phyloP scores from a whole-genome alignment of 1,140 invertebrate genomes.

The Drosophila eugracilis region DNA sequence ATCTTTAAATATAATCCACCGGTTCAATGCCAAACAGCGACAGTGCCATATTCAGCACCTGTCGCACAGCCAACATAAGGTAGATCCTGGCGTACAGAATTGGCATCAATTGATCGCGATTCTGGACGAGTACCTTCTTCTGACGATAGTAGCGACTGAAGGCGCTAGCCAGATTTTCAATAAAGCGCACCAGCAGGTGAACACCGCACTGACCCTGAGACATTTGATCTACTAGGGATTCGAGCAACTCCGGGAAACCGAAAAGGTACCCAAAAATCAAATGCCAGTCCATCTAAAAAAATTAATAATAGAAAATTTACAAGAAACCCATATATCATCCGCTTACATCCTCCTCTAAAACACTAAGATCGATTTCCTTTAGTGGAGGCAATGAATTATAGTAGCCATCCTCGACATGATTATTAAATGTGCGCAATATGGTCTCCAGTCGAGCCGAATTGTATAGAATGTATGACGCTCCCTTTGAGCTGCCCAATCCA shows the following conservation, averaged over 20 bases:
- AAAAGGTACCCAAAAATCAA: slow-evolving; percentile 89
- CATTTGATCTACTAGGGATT: slow-evolving; percentile 85
- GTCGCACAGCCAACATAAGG: slow-evolving; percentile 87
- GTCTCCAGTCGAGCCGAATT: slow-evolving; percentile 89
- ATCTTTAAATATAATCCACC: slow-evolving; percentile 84
- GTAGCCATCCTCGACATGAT: slow-evolving; percentile 84
- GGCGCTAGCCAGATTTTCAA: slow-evolving; percentile 87
- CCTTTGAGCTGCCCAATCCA: slow-evolving; percentile 83
- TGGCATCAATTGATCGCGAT: slow-evolving; percentile 87
- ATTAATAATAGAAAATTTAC: slow-evolving; percentile 2
- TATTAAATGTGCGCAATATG: slow-evolving; percentile 87
- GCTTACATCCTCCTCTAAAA: slow-evolving; percentile 87
- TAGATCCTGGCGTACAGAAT: slow-evolving; percentile 88
- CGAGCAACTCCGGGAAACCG: slow-evolving; percentile 87
- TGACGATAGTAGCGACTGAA: slow-evolving; percentile 91
- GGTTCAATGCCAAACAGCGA: slow-evolving; percentile 88
- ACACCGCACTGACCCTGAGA: slow-evolving; percentile 85
- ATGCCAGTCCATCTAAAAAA: slow-evolving; percentile 87
- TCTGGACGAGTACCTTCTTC: slow-evolving; percentile 86
- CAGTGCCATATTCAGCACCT: slow-evolving; percentile 87
- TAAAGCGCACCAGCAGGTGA: slow-evolving; percentile 88
- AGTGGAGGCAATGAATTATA: slow-evolving; percentile 87
- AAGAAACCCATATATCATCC: slow-evolving; percentile 27
- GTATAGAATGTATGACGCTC: slow-evolving; percentile 90
- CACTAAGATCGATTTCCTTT: slow-evolving; percentile 86